Evolutionary conservation across 2,113 vertebrate species (phyloP).

Genomic region (Stercorarius parasiticus): DNA sequence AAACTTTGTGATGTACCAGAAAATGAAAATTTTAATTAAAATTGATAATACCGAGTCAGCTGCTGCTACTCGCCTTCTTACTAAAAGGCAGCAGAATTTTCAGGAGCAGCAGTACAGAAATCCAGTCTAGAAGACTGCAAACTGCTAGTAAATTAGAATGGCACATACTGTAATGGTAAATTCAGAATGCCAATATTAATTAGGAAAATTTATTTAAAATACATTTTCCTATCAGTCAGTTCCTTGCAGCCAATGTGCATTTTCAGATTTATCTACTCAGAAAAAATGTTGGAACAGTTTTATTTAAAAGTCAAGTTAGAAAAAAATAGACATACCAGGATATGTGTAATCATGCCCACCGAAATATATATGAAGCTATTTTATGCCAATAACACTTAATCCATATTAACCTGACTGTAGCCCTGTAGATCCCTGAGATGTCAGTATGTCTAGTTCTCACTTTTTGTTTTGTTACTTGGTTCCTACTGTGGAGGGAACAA

Average conservation of each 20-base stretch:
- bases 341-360: not conserved
- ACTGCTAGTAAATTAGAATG: not conserved
- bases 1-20: not conserved
- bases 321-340: not conserved
- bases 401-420: not conserved
- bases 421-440: not conserved
- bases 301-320: not conserved
- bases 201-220: not conserved
- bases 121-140: not conserved
- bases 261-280: not conserved
- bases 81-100: not conserved
- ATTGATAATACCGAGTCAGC: not conserved
- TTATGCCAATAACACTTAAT: not conserved
- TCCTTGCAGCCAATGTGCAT: not conserved
- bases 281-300: not conserved
- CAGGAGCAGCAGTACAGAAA: not conserved
- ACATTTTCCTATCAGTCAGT: not conserved
- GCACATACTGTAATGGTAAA: not conserved
- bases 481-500: not conserved
- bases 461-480: not conserved
- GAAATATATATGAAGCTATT: not conserved
- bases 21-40: constrained; percentile 18
- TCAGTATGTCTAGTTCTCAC: not conserved
- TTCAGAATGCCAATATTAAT: constrained; percentile 28
- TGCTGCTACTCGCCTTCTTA: not conserved